phyloP scores from a whole-genome alignment of 2,113 vertebrate genomes.

The Saccopteryx leptura region DNA sequence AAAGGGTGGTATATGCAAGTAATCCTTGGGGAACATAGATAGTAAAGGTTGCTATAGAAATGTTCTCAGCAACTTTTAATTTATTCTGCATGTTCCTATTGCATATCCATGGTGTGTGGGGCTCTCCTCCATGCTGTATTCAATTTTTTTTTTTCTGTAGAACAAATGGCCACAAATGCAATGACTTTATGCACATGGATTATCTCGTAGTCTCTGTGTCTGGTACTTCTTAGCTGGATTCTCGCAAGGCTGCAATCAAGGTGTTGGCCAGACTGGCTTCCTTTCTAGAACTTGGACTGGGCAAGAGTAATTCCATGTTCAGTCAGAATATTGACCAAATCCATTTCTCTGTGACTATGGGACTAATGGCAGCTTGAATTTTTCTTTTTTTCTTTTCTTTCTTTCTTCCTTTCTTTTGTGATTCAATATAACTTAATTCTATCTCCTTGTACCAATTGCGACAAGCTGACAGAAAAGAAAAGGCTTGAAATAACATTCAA shows the following conservation, averaged over 20 bases:
- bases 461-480: too few relatives aligned
- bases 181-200: not conserved
- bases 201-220: not conserved
- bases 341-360: not conserved
- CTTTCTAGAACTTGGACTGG: not conserved
- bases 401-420: too few relatives aligned
- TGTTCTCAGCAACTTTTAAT: not conserved
- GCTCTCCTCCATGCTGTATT: not conserved
- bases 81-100: not conserved
- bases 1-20: not conserved
- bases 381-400: not conserved
- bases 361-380: not conserved
- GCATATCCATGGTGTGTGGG: not conserved
- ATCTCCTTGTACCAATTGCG: too few relatives aligned
- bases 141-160: not conserved
- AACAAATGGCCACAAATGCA: not conserved
- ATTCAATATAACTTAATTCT: too few relatives aligned
- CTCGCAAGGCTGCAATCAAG: not conserved
- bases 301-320: not conserved
- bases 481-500: too few relatives aligned
- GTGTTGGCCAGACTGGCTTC: not conserved
- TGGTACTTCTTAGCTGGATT: not conserved
- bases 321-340: not conserved
- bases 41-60: not conserved
- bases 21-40: not conserved